Evolutionary conservation across 2,113 vertebrate genomes (phyloP).

Genomic region (Cricetomys ansorgei): DNA sequence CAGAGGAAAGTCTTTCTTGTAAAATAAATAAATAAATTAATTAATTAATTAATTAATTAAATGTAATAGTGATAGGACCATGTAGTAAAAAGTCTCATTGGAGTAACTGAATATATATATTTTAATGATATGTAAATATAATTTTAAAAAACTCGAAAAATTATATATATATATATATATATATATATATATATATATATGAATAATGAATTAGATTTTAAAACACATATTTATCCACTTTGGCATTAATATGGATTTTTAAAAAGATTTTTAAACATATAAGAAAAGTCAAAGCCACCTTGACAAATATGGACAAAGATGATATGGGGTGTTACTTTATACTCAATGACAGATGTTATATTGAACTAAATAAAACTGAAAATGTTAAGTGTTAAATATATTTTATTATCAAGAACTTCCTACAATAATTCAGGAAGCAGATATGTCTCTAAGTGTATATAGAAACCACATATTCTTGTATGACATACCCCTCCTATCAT

Average conservation of each 20-base stretch:
- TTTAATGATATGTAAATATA: background rate
- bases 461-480: background rate
- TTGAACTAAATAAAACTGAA: background rate
- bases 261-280: background rate
- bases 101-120: background rate
- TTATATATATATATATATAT: background rate
- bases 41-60: background rate
- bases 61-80: too few species aligned
- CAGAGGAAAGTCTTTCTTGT: too few species aligned
- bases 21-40: background rate
- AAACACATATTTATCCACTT: background rate
- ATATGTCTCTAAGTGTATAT: background rate
- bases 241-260: background rate
- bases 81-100: background rate
- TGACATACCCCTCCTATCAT: too few species aligned
- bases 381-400: background rate
- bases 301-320: background rate
- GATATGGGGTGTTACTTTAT: background rate
- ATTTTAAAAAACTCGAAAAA: background rate
- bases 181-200: background rate
- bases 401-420: background rate
- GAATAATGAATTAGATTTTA: background rate
- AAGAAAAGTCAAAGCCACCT: background rate
- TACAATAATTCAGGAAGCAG: background rate
- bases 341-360: background rate